Evolutionary conservation across 2,113 vertebrate species (phyloP).

Genomic region (Romanogobio albipinnatus): DNA sequence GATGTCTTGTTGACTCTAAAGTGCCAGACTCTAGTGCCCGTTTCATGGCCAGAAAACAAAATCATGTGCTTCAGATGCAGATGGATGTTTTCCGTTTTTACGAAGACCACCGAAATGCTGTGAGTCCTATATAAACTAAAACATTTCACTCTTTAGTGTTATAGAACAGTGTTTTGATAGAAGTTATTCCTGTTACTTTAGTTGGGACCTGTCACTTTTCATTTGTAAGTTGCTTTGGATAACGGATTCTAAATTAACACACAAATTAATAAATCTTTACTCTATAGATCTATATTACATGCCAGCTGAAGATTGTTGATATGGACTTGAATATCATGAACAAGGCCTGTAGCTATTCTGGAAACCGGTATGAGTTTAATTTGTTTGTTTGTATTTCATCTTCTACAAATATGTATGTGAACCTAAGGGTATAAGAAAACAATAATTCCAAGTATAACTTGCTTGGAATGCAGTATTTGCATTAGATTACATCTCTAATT

Average conservation of each 20-base stretch:
- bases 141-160: not conserved
- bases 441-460: not conserved
- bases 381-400: not conserved
- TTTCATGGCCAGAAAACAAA: constrained; percentile 29
- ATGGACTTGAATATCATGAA: not conserved
- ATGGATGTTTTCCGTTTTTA: constrained; percentile 26
- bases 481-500: not conserved
- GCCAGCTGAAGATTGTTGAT: constrained; percentile 41
- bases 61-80: constrained; percentile 49
- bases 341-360: constrained; percentile 46
- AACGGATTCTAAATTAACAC: not conserved
- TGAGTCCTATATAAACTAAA: not conserved
- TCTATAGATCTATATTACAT: constrained; percentile 51
- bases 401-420: not conserved
- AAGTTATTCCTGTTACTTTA: not conserved
- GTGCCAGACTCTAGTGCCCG: not conserved
- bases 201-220: not conserved
- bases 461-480: not conserved
- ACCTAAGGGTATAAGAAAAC: not conserved
- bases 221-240: not conserved
- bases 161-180: not conserved
- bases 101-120: not conserved
- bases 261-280: not conserved
- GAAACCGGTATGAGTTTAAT: constrained; percentile 6
- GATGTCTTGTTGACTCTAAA: constrained; percentile 45